Evolutionary conservation across 2,113 vertebrate genomes (phyloP), one percentile per base, ranked within the genome.

Genomic region (Prietella phreatophila): DNA sequence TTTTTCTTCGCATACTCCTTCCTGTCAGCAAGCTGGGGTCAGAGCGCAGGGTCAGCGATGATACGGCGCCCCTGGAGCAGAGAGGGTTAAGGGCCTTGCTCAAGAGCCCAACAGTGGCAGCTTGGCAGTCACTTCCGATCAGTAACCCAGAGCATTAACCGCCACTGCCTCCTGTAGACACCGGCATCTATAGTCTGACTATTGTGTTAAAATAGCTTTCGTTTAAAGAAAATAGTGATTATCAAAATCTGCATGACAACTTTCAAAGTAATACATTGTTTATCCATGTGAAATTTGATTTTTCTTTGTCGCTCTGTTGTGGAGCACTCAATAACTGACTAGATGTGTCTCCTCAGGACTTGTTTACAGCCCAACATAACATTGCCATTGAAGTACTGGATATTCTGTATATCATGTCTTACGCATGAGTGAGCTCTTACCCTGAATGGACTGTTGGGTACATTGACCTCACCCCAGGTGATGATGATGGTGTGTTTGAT

Each of bases 401-500:
- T 20, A 47, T 42, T 75, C 8, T 80, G 53, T 33, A 33, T 22
- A 11, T 58, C 27, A 36, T 33, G 79, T 30, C 10, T 80, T 56
- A 0, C 50, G 22, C n/a, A 20, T 9, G 13, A 79, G 27, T 30
- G 84, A 88, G 73, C 36, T 88, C 95, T 89, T 85, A 98, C 98
- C 90, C 98, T 96, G 95, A 97, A 99, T 84, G 98, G 98, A 90
- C 98, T 98, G 95, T 94, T 96, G 88, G 97, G 97, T 10, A 97
- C 94, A 53, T 94, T 98, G 94, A 98, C 97, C 0, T 97, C 96
- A 0, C 95, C 97, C 97, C 97, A 99, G 85, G 97, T 96, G 81
- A 99, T 73, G 86, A 99, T 97, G 93, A 99, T 93, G 25, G 98
- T 99, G 94, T 99, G 97, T 88, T 99, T 99, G 87, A 99, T 97